A percentile compares a stretch with the other conserved stretches of the same genome.
phyloP scores from a whole-genome alignment of 2,113 vertebrate genomes.

The Ophthalmolycus amberensis region DNA sequence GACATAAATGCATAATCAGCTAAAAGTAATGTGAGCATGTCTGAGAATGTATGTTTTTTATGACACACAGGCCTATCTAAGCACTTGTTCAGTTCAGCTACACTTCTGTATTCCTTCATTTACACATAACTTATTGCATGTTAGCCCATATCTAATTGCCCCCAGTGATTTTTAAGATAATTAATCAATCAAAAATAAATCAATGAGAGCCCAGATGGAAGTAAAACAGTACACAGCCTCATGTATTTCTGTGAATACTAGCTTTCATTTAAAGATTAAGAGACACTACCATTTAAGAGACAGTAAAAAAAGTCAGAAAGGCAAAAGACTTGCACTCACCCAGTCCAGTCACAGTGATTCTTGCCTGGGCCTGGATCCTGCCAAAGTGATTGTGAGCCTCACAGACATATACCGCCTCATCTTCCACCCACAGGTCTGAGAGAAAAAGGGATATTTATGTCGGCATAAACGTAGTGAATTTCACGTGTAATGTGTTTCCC shows the following conservation, averaged over 20 bases:
- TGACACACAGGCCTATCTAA: background rate
- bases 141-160: background rate
- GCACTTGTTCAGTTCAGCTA: background rate
- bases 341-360: slow-evolving; percentile 91
- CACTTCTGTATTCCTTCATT: background rate
- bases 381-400: slow-evolving; percentile 97
- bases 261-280: background rate
- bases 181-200: background rate
- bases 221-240: background rate
- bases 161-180: background rate
- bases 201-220: background rate
- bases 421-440: slow-evolving; percentile 92
- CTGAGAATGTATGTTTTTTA: background rate
- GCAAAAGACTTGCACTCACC: slow-evolving; percentile 80
- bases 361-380: slow-evolving; percentile 86
- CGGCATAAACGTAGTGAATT: background rate
- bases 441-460: slow-evolving; percentile 3
- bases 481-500: background rate
- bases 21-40: background rate
- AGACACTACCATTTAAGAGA: background rate
- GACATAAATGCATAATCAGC: background rate
- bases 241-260: background rate
- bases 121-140: background rate
- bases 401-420: slow-evolving; percentile 91
- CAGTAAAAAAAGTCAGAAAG: background rate